These are phyloP conservation scores for Amaurobius ferox DNA, from an alignment of 2,888 invertebrate genomes.

Conservation along the genomic window DNA sequence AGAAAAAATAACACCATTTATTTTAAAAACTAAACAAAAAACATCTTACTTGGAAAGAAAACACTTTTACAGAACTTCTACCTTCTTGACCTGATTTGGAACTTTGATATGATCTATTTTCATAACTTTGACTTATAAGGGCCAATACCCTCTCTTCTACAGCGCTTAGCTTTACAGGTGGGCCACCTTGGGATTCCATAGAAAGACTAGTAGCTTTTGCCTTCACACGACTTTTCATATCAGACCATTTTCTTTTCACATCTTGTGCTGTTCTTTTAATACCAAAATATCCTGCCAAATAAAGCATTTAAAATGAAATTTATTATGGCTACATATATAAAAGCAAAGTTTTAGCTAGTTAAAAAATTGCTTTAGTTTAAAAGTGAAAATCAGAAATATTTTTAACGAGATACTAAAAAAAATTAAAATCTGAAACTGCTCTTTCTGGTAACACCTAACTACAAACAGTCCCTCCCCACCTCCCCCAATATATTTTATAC, in stretches of 20 bases:
- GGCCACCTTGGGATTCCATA: background rate
- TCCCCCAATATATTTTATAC: no score
- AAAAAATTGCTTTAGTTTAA: no score
- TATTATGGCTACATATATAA: no score
- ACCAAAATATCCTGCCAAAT: background rate
- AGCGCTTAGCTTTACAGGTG: background rate
- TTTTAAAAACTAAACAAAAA: no score
- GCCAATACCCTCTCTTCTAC: background rate
- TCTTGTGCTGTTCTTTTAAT: background rate
- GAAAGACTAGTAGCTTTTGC: background rate
- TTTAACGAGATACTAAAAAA: no score
- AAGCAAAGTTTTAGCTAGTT: no score
- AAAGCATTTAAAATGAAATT: background rate
- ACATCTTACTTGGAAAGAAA: background rate
- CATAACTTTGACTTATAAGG: background rate
- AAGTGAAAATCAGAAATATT: no score
- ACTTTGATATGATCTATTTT: background rate
- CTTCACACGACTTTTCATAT: slow-evolving; percentile 1
- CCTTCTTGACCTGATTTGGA: background rate
- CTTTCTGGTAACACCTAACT: no score
- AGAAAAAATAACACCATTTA: no score
- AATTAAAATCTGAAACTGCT: no score
- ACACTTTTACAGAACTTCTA: background rate
- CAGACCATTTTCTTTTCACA: background rate
- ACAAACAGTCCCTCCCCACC: no score